Evolutionary conservation across 2,797 vertebrate species (phyloP).

Genomic region (Benthosema pterotum): DNA sequence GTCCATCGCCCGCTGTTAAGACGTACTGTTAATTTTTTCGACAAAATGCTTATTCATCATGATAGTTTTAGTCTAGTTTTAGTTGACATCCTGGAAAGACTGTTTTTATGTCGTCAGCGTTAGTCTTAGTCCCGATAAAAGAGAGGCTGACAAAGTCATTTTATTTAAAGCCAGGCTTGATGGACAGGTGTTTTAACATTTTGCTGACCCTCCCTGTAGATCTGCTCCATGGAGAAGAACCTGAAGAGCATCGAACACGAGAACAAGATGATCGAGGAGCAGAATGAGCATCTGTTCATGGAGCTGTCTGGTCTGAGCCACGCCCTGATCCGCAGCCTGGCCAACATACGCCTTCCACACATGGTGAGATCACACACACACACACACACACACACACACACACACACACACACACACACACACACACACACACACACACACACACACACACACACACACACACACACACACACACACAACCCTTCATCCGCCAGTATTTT

Average conservation of each 20-base stretch:
- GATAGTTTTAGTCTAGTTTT: no score
- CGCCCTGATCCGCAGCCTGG: conserved; percentile 96
- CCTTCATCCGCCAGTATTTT: no score
- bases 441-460: conserved; percentile 12
- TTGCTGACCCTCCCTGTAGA: conserved; percentile 72
- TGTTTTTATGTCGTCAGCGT: no score
- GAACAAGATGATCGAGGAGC: conserved; percentile 98
- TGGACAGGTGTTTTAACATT: neutral
- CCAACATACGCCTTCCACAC: conserved; percentile 97
- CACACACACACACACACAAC: conserved; percentile 17
- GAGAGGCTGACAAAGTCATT: no score
- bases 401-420: neutral
- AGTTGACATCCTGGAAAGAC: no score
- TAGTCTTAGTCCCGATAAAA: no score
- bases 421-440: neutral
- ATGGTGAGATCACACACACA: conserved; percentile 84
- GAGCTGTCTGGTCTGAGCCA: conserved; percentile 97
- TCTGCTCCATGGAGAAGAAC: conserved; percentile 98
- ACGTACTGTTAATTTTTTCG: no score
- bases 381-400: conserved; percentile 4
- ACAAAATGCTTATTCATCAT: no score
- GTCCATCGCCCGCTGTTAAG: no score
- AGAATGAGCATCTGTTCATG: conserved; percentile 96
- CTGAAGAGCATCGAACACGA: conserved; percentile 96
- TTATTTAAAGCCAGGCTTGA: no score